These are phyloP conservation scores for Pterocles gutturalis DNA, from an alignment of 2,113 vertebrate species.

Conservation along the genomic window DNA sequence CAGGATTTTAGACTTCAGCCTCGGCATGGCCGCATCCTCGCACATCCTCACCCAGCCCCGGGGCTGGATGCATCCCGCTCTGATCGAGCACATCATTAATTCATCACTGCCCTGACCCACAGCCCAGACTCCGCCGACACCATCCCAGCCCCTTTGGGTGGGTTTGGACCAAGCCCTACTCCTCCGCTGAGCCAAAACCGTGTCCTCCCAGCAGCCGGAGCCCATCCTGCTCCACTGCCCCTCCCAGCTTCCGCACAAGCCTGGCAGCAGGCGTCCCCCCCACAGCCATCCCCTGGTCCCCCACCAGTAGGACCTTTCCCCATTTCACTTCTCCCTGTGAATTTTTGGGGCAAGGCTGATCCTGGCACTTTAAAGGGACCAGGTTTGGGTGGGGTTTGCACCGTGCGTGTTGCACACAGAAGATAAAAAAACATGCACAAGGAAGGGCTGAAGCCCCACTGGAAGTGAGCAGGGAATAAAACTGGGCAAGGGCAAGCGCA, in stretches of 20 bases:
- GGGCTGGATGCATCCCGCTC: background rate
- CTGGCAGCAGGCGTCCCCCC: too few species aligned
- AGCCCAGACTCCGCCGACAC: background rate
- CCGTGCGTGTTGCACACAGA: fast-evolving
- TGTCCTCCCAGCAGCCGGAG: background rate
- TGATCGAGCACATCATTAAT: background rate
- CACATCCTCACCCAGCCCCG: fast-evolving
- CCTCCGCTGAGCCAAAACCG: fast-evolving
- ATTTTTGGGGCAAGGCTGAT: background rate
- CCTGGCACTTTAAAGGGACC: background rate
- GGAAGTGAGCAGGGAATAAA: background rate
- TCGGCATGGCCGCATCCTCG: background rate
- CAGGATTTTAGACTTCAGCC: background rate
- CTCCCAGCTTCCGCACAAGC: background rate
- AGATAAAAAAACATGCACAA: fast-evolving
- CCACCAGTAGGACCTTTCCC: background rate
- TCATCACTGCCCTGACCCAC: background rate
- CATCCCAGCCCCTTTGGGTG: background rate
- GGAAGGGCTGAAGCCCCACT: background rate
- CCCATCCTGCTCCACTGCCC: background rate
- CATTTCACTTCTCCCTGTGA: background rate
- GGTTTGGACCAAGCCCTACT: background rate
- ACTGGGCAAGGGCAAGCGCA: fast-evolving
- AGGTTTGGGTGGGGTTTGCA: background rate
- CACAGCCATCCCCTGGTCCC: background rate